Conservation (phyloP, 1,140 invertebrate genomes). For the Pseudomyrmex flavicornis region DNA sequence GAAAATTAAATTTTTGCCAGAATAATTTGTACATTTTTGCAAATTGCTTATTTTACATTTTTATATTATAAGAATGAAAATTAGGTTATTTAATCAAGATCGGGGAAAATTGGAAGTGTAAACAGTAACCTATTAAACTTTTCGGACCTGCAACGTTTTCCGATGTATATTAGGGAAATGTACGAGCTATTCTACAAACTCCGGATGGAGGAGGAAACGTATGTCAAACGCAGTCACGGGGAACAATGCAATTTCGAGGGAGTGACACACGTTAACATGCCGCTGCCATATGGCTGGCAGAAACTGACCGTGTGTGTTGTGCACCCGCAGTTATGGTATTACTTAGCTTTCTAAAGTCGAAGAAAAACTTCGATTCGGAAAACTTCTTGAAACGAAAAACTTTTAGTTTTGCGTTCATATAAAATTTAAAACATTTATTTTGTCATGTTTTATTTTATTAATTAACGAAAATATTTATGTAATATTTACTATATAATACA, state of each 20-base stretch:
- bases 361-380: not conserved
- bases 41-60: not conserved
- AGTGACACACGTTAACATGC: slow-evolving; percentile 62
- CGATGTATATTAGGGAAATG: not conserved
- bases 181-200: slow-evolving; percentile 5
- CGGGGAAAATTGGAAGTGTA: not conserved
- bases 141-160: slow-evolving; percentile 26
- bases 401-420: not conserved
- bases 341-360: not conserved
- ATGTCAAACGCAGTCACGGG: slow-evolving; percentile 61
- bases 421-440: too few species aligned
- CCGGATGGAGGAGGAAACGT: slow-evolving; percentile 69
- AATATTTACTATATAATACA: too few species aligned
- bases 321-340: not conserved
- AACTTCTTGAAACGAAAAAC: not conserved
- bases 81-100: not conserved
- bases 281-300: slow-evolving; percentile 77
- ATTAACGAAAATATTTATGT: too few species aligned
- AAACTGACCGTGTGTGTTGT: slow-evolving; percentile 48
- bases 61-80: not conserved
- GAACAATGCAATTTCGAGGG: slow-evolving; percentile 77
- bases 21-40: not conserved
- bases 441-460: too few species aligned
- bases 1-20: slow-evolving; percentile 6
- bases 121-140: slow-evolving; percentile 49